A percentile compares a stretch with the other conserved stretches of the same genome.
These are phyloP conservation scores for Propithecus deckenii DNA, from an alignment of 2,797 vertebrate species.

Conservation along the genomic window DNA sequence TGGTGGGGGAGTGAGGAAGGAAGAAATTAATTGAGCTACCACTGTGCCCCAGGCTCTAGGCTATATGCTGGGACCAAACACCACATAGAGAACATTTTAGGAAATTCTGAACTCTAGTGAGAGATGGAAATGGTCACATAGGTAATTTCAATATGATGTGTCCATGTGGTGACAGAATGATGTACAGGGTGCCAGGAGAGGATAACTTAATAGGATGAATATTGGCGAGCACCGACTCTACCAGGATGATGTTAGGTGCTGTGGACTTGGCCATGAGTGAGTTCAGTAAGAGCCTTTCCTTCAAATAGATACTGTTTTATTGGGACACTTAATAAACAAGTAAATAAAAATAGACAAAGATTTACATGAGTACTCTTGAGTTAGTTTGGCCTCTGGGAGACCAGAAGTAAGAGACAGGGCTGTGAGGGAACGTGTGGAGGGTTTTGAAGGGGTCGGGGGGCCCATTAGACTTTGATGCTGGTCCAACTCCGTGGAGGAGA, in stretches of 20 bases:
- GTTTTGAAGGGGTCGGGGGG: fast-evolving
- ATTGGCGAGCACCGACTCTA: not conserved
- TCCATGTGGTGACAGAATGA: not conserved
- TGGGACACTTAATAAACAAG: not conserved
- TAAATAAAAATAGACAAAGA: not conserved
- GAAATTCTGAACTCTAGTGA: not conserved
- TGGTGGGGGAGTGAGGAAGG: not conserved
- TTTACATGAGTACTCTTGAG: not conserved
- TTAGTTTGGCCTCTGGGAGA: not conserved
- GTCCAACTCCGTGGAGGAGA: not conserved
- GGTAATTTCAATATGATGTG: fast-evolving
- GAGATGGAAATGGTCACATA: not conserved
- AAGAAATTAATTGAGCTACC: not conserved
- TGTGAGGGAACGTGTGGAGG: not conserved
- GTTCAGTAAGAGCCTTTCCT: not conserved
- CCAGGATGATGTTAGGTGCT: no score
- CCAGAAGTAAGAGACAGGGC: not conserved
- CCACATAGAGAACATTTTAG: not conserved
- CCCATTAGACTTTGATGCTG: not conserved
- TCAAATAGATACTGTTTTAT: not conserved
- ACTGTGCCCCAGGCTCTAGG: not conserved
- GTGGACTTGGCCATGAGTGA: not conserved
- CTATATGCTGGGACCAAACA: not conserved
- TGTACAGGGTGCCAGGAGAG: not conserved
- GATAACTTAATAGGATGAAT: not conserved